phyloP scores from a whole-genome alignment of 2,888 invertebrate genomes.

The Neoscelio sp. region DNA sequence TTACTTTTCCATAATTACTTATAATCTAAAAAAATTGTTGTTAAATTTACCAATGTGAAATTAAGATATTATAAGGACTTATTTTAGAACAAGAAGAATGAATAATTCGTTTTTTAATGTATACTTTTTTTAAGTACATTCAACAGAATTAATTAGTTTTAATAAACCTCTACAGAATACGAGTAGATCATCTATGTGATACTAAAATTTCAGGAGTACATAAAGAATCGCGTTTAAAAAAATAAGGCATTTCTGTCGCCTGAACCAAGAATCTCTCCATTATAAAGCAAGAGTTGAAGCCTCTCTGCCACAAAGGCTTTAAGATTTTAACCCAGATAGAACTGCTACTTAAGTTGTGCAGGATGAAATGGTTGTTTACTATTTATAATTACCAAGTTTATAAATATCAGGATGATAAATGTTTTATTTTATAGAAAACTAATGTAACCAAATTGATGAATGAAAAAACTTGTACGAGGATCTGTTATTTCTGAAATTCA shows the following conservation, averaged over 20 bases:
- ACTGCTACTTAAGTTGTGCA: constrained; percentile 24
- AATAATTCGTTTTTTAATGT: neutral
- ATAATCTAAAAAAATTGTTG: too few relatives aligned
- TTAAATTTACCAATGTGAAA: neutral
- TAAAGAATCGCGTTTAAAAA: constrained; percentile 1
- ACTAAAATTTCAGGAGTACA: constrained; percentile 6
- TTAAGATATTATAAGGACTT: neutral
- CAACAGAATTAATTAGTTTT: constrained; percentile 10
- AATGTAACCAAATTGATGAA: too few relatives aligned
- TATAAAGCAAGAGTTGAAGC: constrained; percentile 42
- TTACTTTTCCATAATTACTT: too few relatives aligned
- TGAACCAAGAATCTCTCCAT: constrained; percentile 33
- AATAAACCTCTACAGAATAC: constrained; percentile 1
- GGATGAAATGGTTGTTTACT: constrained; percentile 27
- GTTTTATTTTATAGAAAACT: too few relatives aligned
- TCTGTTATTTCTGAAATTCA: too few relatives aligned
- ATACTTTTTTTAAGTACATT: neutral
- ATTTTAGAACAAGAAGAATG: neutral
- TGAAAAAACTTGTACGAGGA: too few relatives aligned
- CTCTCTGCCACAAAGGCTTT: constrained; percentile 36
- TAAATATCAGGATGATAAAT: too few relatives aligned
- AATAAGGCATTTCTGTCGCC: constrained; percentile 19
- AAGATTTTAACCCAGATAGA: constrained; percentile 51
- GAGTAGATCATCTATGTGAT: constrained; percentile 4
- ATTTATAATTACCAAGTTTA: constrained; percentile 30